Evolutionary conservation across 2,888 invertebrate genomes (phyloP).

Genomic region (Drosophila infuscata): DNA sequence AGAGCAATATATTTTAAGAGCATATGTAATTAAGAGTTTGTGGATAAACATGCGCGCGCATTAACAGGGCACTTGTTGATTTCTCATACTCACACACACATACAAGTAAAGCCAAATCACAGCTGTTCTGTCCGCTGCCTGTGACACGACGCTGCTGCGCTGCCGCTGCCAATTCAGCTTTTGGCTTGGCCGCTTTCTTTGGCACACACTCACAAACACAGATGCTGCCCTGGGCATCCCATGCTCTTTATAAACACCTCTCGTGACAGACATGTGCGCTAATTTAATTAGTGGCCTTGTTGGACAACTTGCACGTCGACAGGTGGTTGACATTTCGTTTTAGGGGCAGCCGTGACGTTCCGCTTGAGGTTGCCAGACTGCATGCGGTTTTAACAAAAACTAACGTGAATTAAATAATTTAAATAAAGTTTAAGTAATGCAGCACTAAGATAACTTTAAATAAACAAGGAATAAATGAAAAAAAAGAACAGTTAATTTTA

Average conservation of each 20-base stretch:
- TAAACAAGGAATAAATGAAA: background rate
- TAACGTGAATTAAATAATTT: background rate
- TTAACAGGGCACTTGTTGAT: constrained; percentile 72
- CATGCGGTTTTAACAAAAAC: no score
- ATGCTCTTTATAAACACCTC: constrained; percentile 33
- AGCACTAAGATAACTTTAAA: background rate
- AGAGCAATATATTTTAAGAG: constrained; percentile 46
- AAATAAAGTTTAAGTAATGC: background rate
- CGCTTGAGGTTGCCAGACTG: constrained; percentile 31
- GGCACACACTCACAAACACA: constrained; percentile 1
- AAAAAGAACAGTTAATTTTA: background rate
- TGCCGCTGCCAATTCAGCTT: constrained; percentile 17
- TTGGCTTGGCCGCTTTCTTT: constrained; percentile 33
- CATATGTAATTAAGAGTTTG: constrained; percentile 11
- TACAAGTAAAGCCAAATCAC: constrained; percentile 30
- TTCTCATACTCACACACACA: constrained; percentile 38
- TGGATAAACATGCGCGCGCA: constrained; percentile 63
- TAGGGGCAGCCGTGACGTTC: constrained; percentile 20
- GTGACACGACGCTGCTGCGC: constrained; percentile 31
- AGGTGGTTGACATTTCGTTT: constrained; percentile 75
- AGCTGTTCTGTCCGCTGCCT: constrained; percentile 57
- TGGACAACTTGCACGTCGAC: constrained; percentile 55
- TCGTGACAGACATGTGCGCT: constrained; percentile 65
- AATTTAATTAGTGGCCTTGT: constrained; percentile 74
- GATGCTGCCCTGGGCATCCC: constrained; percentile 4